These are phyloP conservation scores for Cyprinus carpio DNA, from an alignment of 2,113 vertebrate species.

Conservation along the genomic window DNA sequence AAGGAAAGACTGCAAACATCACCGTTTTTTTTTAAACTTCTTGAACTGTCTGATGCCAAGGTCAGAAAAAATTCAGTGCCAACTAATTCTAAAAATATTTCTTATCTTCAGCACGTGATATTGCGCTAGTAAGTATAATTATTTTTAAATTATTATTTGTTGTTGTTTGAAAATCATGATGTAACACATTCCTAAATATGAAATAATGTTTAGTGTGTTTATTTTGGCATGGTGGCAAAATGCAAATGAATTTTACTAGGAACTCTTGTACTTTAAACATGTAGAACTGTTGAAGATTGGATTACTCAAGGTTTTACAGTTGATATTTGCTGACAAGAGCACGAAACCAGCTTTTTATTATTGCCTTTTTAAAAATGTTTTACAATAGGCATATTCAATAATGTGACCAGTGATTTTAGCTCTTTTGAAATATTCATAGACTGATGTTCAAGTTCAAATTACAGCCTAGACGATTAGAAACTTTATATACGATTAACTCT, in stretches of 20 bases:
- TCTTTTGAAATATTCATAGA: not conserved
- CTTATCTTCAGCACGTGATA: not conserved
- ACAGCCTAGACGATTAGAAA: not conserved
- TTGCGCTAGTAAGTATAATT: not conserved
- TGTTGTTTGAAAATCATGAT: slow-evolving; percentile 2
- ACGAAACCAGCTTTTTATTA: not conserved
- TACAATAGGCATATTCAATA: not conserved
- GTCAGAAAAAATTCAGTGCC: not conserved
- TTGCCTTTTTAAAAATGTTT: not conserved
- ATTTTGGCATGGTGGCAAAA: not conserved
- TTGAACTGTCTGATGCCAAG: not conserved
- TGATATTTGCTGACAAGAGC: not conserved
- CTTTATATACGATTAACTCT: not conserved
- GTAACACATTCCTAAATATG: not conserved
- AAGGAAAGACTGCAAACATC: not conserved
- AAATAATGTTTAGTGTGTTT: not conserved
- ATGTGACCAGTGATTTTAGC: not conserved
- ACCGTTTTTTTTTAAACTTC: not conserved
- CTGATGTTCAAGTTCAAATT: not conserved
- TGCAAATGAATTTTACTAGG: not conserved
- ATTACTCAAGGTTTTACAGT: no score
- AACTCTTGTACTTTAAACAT: not conserved
- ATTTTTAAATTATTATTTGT: not conserved
- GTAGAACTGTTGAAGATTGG: not conserved
- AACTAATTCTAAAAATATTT: not conserved